Evolutionary conservation across 2,113 vertebrate species (phyloP), one percentile per base, ranked within the genome.

Genomic region (Limnothrissa miodon): DNA sequence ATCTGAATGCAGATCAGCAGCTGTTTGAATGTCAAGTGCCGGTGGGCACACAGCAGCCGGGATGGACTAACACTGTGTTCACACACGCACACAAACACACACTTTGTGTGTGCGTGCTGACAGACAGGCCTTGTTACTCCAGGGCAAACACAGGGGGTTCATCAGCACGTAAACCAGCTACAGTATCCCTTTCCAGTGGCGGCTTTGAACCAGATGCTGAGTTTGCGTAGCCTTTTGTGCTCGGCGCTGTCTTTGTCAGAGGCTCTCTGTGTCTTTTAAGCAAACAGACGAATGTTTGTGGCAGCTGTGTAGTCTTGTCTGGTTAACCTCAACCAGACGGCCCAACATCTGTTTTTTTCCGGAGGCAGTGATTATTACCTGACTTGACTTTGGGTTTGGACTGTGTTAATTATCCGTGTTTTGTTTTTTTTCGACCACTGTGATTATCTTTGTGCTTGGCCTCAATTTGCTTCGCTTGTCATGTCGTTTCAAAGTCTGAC

Each of bases 301-400:
- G 89, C 70, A 39, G 4, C 29, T 82, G 81, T 86, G 85, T 83
- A 82, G 83, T 85, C 82, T 81, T 46, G 79, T 87, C 82, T 90
- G 90, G 90, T 91, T 92, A 91, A 91, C 92, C 88, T 92, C 90
- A 89, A 45, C 11, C 39, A 89, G 84, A 86, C 84, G 84, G 80
- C 88, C 88, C 84, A 19, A 53, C 62, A 86, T 83, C 83, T 74
- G 45, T 81, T 45, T 84, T 85, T 74, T 74, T 74, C 15, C 15
- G 80, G 66, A 87, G 74, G 83, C 85, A 78, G 62, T 78, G 44
- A 85, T 87, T 81, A 84, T 86, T 84, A 80, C 48, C 85, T 81
- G 66, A 33, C 33, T 78, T 74, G 78, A 80, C 48, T 53, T 39
- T 1, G 48, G 29, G 13, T 51, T 56, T 56, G 78, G 80, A 56